Conservation (phyloP, 2,797 vertebrate species). For the Protosalanx chinensis region DNA sequence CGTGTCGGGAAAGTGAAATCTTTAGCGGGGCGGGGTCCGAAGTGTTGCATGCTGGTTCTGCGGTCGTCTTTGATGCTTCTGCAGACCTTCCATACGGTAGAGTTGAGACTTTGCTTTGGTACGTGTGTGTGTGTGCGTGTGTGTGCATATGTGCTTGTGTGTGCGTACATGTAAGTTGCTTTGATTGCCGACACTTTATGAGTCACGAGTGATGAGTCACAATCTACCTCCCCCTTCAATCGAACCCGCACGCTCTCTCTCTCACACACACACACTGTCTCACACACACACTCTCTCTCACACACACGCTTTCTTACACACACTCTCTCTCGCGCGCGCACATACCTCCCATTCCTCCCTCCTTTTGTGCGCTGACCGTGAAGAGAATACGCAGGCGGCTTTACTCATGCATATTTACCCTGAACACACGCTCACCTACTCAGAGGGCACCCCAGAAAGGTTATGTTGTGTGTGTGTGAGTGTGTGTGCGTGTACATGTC, state of each 20-base stretch:
- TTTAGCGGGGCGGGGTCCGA: background rate
- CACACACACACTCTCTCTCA: conserved; percentile 10
- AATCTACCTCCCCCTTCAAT: conserved; percentile 62
- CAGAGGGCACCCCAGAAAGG: conserved; percentile 65
- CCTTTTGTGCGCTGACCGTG: conserved; percentile 68
- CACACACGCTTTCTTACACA: conserved; percentile 24
- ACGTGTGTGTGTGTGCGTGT: conserved; percentile 3
- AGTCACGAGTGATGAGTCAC: conserved; percentile 76
- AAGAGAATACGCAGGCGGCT: conserved; percentile 71
- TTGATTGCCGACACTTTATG: conserved; percentile 73
- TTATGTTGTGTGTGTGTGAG: conserved; percentile 38
- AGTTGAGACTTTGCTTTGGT: conserved; percentile 6
- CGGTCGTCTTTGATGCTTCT: conserved; percentile 31
- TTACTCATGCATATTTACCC: conserved; percentile 78
- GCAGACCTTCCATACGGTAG: conserved; percentile 32
- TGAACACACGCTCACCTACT: conserved; percentile 57
- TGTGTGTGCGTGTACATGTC: background rate
- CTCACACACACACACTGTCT: no score
- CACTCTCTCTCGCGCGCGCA: background rate
- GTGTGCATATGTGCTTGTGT: background rate
- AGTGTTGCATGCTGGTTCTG: background rate
- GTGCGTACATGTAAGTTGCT: conserved; percentile 44
- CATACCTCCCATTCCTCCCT: conserved; percentile 49
- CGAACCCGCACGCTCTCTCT: conserved; percentile 30
- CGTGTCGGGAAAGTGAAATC: no score